Conservation (phyloP, 2,113 vertebrate species). For the human (Homo sapiens) region DNA sequence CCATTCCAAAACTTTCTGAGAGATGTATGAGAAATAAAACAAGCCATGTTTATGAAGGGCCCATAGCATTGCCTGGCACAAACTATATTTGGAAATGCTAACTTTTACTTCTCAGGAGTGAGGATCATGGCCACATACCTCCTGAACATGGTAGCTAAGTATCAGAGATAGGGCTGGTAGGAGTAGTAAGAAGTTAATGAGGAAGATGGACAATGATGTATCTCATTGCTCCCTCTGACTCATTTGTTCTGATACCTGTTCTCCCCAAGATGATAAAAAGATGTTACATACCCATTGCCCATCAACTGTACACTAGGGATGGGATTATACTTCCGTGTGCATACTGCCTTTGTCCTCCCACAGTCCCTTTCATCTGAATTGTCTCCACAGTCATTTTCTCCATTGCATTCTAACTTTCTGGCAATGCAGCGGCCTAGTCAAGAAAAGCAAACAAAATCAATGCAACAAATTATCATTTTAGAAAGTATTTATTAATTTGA, state of each 20-base stretch:
- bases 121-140: neutral
- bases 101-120: neutral
- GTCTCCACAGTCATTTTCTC: conserved; percentile 95
- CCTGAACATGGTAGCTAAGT: neutral
- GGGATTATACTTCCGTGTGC: conserved; percentile 76
- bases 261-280: neutral
- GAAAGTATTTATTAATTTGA: neutral
- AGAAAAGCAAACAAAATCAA: conserved; percentile 9
- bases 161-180: neutral
- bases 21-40: neutral
- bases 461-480: neutral
- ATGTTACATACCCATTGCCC: conserved; percentile 88
- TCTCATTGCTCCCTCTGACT: neutral
- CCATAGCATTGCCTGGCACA: neutral
- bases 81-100: neutral
- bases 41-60: neutral
- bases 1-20: neutral
- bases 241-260: neutral
- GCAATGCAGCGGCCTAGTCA: conserved; percentile 92
- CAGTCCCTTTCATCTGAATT: conserved; percentile 94
- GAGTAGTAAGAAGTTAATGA: neutral
- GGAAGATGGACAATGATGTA: neutral
- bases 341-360: conserved; percentile 76
- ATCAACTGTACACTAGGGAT: conserved; percentile 89
- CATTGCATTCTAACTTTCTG: conserved; percentile 88